Evolutionary conservation across 2,888 invertebrate genomes (phyloP).

Genomic region (Drosophila demipolita): DNA sequence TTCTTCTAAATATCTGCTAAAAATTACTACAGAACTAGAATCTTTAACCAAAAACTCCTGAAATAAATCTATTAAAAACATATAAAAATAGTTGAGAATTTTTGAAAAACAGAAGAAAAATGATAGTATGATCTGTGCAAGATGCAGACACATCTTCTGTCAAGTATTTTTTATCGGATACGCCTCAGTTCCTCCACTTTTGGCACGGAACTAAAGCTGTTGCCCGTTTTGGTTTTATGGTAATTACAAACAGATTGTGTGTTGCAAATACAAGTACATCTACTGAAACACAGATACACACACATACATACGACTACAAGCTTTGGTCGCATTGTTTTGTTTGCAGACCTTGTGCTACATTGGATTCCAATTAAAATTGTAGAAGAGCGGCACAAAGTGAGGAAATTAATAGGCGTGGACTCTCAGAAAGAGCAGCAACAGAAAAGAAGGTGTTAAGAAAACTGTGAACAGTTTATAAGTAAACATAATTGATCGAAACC

Average conservation of each 20-base stretch:
- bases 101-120: background rate
- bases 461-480: background rate
- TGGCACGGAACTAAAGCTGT: conserved; percentile 56
- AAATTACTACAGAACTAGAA: no score
- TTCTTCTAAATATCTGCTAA: no score
- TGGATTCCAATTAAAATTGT: conserved; percentile 29
- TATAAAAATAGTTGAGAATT: background rate
- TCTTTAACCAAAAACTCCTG: no score
- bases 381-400: conserved; percentile 12
- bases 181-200: conserved; percentile 55
- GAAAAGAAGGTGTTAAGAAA: background rate
- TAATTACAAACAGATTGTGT: conserved; percentile 32
- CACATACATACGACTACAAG: conserved; percentile 24
- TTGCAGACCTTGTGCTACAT: conserved; percentile 61
- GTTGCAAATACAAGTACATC: conserved; percentile 9
- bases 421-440: background rate
- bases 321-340: conserved; percentile 58
- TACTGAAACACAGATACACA: conserved; percentile 11
- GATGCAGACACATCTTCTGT: conserved; percentile 19
- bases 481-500: background rate
- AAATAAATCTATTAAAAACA: background rate
- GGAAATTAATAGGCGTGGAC: conserved; percentile 17
- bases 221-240: conserved; percentile 48
- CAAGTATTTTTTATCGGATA: conserved; percentile 16
- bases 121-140: conserved; percentile 13